Base-by-base conservation (phyloP, 92 coral and sea anemone species). In the Micromussa lordhowensis region DNA sequence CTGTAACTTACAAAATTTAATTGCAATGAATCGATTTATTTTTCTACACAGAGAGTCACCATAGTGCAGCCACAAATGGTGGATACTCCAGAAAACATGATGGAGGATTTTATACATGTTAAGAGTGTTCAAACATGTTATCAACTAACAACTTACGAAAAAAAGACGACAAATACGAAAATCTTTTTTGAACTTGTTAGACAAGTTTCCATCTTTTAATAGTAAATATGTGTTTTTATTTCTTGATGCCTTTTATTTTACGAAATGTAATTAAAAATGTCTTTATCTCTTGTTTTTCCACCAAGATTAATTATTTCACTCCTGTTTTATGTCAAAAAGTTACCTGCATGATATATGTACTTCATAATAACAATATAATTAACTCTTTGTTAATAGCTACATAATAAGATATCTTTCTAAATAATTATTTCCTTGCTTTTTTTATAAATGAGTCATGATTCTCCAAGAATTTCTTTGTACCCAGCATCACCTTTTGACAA, bases 11-110 rank as follows among this genome's bases (percentile, higher is more conserved):
- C 64, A 58, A 58, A 58, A 58, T 58, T 58, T 57, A 57, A 57
- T 16, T 57, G 22, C 18, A 57, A 3, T 38, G 8, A 29, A 22
- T 44, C 31, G 19, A 16, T 40, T 44, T 36, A 34, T 24, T 86
- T 85, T 31, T 68, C 29, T 8, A 3, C 44, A 5, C 94, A 96
- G 99, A 97, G 86, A 97, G 99, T 57, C 99, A 97, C 78, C 99
- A 97, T 94, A 97, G 98, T 89, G 99, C 99, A 8, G 94, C 99
- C 57, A 97, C 99, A 29, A 97, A 97, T 92, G 98, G 99, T 5
- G 99, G 99, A 18, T 97, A 97, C 71, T 97, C 99, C 0, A 90
- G 99, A 48, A 97, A 97, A 89, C 99, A 97, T 26, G 98, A 97
- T 57, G 99, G 99, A 10, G 99, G 99, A 75, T 97, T 96, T 81